phyloP scores from a whole-genome alignment of 2,888 invertebrate genomes.

The Parnassius mnemosyne region DNA sequence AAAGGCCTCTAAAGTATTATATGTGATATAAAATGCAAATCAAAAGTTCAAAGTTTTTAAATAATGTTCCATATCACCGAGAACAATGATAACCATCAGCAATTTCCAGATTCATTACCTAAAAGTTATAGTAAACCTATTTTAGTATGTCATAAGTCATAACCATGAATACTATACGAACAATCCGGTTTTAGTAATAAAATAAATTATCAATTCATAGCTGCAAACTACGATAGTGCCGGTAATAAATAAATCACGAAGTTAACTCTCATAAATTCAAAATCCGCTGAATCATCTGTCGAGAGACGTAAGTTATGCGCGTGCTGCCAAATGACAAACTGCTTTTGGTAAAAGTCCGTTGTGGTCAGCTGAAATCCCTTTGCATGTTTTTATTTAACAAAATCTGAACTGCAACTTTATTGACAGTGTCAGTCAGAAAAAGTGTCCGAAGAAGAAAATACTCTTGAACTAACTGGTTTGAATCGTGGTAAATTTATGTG shows the following conservation, averaged over 20 bases:
- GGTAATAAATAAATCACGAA: conserved; percentile 43
- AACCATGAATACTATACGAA: conserved; percentile 5
- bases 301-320: conserved; percentile 53
- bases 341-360: conserved; percentile 27
- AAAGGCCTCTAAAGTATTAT: too few relatives aligned
- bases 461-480: too few relatives aligned
- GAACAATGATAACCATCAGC: too few relatives aligned
- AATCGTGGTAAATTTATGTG: too few relatives aligned
- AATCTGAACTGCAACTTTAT: not conserved
- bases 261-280: conserved; percentile 55
- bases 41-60: too few relatives aligned
- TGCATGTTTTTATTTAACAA: not conserved
- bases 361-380: conserved; percentile 1
- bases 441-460: too few relatives aligned
- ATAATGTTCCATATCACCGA: too few relatives aligned
- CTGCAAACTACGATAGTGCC: conserved; percentile 28
- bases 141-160: conserved; percentile 15
- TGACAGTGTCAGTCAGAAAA: not conserved
- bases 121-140: not conserved
- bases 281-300: conserved; percentile 58
- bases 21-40: too few relatives aligned
- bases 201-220: conserved; percentile 25
- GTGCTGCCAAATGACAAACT: conserved; percentile 53
- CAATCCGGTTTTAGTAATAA: conserved; percentile 14
- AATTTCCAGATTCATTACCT: too few relatives aligned